Evolutionary conservation across 2,888 invertebrate species (phyloP).

Genomic region (Synanthedon vespiformis): DNA sequence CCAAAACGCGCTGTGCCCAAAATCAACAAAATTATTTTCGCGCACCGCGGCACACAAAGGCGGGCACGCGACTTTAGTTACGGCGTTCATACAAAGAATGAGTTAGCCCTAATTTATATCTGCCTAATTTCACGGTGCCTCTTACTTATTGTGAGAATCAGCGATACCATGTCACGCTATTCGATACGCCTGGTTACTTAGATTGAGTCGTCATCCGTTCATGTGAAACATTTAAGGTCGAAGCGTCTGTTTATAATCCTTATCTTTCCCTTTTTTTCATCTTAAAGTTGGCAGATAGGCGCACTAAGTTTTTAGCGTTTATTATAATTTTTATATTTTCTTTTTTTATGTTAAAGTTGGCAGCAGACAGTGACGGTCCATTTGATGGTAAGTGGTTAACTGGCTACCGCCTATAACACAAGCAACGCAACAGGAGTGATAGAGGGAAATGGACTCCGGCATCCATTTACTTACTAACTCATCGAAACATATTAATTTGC

Average conservation of each 20-base stretch:
- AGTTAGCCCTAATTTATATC: slow-evolving; percentile 55
- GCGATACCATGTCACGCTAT: slow-evolving; percentile 58
- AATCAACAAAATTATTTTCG: slow-evolving; percentile 58
- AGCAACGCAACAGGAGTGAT: no score
- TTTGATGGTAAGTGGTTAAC: no score
- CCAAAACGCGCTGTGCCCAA: slow-evolving; percentile 32
- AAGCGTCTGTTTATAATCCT: slow-evolving; percentile 10
- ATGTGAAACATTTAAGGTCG: slow-evolving; percentile 6
- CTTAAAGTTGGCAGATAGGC: no score
- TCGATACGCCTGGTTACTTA: slow-evolving; percentile 48
- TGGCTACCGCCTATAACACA: no score
- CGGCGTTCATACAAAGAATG: slow-evolving; percentile 39
- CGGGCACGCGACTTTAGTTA: slow-evolving; percentile 54
- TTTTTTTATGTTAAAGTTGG: no score
- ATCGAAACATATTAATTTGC: no score
- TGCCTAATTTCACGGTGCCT: slow-evolving; percentile 61
- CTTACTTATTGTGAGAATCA: slow-evolving; percentile 56
- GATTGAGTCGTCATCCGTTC: slow-evolving; percentile 52
- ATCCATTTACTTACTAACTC: no score
- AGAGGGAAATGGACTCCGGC: no score
- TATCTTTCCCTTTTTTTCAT: background rate
- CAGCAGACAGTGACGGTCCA: no score
- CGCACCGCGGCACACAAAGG: slow-evolving; percentile 43
- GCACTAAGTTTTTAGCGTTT: no score
- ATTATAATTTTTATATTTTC: no score